These are phyloP conservation scores for Triplophysa yarkandensis DNA, from an alignment of 2,797 vertebrate species.

Conservation along the genomic window DNA sequence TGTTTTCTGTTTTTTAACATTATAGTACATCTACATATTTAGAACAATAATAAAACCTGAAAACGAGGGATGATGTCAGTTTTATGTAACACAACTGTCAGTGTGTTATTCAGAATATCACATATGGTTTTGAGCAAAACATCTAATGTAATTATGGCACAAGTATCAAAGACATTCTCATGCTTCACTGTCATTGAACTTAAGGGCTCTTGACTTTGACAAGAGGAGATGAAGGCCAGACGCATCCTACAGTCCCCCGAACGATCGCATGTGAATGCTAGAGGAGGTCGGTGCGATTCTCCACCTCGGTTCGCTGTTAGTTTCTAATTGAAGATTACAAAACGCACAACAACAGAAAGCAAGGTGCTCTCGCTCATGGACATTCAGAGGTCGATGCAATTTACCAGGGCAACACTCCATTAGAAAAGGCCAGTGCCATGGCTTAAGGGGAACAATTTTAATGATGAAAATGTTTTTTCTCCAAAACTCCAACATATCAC, in stretches of 20 bases:
- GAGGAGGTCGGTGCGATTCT: conserved; percentile 7
- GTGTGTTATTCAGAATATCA: neutral
- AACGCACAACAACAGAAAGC: conserved; percentile 77
- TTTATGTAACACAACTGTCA: neutral
- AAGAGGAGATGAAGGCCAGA: conserved; percentile 42
- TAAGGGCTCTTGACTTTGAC: conserved; percentile 36
- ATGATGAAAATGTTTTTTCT: conserved; percentile 84
- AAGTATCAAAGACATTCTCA: conserved; percentile 25
- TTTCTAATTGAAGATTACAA: conserved; percentile 49
- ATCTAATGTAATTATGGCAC: conserved; percentile 16
- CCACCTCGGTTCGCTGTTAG: conserved; percentile 13
- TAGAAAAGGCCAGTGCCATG: conserved; percentile 93
- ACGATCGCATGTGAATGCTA: neutral
- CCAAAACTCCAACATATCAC: conserved; percentile 68
- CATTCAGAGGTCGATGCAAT: conserved; percentile 91
- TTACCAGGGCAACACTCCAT: conserved; percentile 89
- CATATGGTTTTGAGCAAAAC: neutral
- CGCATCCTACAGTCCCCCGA: conserved; percentile 3
- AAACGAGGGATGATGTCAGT: neutral
- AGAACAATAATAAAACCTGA: too few species aligned
- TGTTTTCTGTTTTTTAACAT: too few species aligned
- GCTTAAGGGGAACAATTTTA: conserved; percentile 86
- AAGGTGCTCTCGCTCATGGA: conserved; percentile 85
- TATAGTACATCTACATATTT: neutral
- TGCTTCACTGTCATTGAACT: conserved; percentile 15